These are phyloP conservation scores for Sitodiplosis mosellana DNA, from an alignment of 1,140 invertebrate species.

Conservation along the genomic window DNA sequence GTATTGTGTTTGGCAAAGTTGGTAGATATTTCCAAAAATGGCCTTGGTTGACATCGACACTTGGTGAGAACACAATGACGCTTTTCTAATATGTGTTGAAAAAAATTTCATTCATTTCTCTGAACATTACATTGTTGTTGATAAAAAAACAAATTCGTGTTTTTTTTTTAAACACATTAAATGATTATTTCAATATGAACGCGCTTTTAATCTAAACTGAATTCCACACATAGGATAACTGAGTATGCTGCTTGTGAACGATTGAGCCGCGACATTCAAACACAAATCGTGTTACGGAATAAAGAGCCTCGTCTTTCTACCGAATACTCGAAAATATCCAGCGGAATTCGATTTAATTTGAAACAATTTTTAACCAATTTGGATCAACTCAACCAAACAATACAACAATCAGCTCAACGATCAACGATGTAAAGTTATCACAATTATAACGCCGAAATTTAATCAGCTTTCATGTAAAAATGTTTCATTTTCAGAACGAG, in stretches of 20 bases:
- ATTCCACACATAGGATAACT: conserved; percentile 29
- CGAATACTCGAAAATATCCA: conserved; percentile 34
- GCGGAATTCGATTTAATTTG: conserved; percentile 35
- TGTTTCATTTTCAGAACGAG: conserved; percentile 23
- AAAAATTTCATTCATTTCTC: background rate
- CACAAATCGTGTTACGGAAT: conserved; percentile 35
- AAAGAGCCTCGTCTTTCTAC: conserved; percentile 28
- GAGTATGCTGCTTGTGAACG: conserved; percentile 48
- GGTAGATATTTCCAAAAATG: conserved; percentile 9
- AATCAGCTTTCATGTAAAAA: background rate
- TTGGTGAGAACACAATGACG: no score
- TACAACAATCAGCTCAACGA: conserved; percentile 23
- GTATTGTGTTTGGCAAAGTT: no score
- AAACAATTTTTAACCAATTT: conserved; percentile 42
- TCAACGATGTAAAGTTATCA: no score
- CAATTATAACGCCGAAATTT: no score
- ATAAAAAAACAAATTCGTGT: background rate
- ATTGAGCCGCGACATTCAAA: conserved; percentile 39
- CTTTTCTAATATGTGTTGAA: no score
- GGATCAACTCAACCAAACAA: conserved; percentile 34
- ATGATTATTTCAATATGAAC: background rate
- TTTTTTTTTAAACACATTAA: background rate
- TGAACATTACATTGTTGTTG: background rate
- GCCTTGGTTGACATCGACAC: conserved; percentile 22
- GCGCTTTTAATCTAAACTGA: background rate